Percentiles rank a stretch among this genome's conserved stretches.
Evolutionary conservation across 1,140 invertebrate genomes (phyloP).

Genomic region (Charaxes varanes): DNA sequence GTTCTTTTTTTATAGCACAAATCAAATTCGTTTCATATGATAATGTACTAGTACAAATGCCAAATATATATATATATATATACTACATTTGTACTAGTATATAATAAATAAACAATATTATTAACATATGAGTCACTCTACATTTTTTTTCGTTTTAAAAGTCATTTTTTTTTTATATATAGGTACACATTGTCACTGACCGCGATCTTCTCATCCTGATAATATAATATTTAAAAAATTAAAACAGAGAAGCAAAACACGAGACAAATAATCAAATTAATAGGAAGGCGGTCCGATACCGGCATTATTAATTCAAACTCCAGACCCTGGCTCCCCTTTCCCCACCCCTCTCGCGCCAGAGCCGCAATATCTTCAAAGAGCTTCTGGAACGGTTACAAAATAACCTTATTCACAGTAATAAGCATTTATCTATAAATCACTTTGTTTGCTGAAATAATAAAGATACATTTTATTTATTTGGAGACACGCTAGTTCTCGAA

Average conservation of each 20-base stretch:
- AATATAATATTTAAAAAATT: no score
- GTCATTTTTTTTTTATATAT: not conserved
- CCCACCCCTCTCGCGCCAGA: constrained; percentile 25
- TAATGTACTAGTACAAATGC: no score
- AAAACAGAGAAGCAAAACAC: constrained; percentile 19
- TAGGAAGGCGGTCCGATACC: constrained; percentile 62
- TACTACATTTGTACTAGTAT: no score
- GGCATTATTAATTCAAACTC: constrained; percentile 69
- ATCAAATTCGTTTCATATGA: no score
- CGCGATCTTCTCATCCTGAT: no score
- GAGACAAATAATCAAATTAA: constrained; percentile 71
- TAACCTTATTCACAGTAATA: constrained; percentile 18
- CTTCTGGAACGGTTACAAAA: constrained; percentile 29
- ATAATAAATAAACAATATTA: no score
- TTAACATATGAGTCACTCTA: no score
- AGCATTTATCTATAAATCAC: constrained; percentile 17
- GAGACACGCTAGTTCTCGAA: no score
- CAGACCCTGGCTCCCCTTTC: constrained; percentile 18
- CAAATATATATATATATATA: no score
- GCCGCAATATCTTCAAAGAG: constrained; percentile 36
- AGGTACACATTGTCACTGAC: no score
- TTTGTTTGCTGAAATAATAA: constrained; percentile 3
- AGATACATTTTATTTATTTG: not conserved
- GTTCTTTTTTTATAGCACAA: no score
- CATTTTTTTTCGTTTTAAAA: no score